These are phyloP conservation scores for Leucozona laternaria DNA, from an alignment of 2,888 invertebrate genomes.

Conservation along the genomic window DNA sequence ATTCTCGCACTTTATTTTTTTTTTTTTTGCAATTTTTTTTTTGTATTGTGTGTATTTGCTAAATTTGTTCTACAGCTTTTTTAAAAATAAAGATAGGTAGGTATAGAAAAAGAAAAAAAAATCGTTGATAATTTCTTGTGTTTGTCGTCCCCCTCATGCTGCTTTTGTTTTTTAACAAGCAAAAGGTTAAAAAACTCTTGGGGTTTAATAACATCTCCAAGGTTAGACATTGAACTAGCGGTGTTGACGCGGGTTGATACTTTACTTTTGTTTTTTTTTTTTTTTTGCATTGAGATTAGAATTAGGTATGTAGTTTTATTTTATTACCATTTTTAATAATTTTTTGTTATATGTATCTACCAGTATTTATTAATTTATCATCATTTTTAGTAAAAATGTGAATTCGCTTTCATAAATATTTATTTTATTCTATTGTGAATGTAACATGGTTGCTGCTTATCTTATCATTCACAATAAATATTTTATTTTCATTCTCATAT, in stretches of 20 bases:
- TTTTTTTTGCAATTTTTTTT: constrained; percentile 49
- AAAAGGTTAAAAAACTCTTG: constrained; percentile 83
- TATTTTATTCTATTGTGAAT: background rate
- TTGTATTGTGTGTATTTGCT: constrained; percentile 48
- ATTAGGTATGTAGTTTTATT: constrained; percentile 34
- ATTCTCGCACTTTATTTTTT: constrained; percentile 61
- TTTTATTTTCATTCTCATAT: background rate
- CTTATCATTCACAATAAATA: background rate
- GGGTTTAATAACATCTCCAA: constrained; percentile 83
- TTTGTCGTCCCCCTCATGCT: constrained; percentile 74
- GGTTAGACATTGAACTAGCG: constrained; percentile 70
- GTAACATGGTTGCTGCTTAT: background rate
- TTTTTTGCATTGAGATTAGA: constrained; percentile 16
- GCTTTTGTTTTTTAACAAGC: constrained; percentile 64
- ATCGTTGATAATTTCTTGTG: constrained; percentile 75
- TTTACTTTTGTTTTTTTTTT: constrained; percentile 2
- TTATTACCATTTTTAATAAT: background rate
- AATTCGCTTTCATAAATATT: background rate
- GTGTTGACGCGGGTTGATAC: constrained; percentile 33
- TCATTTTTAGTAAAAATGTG: background rate
- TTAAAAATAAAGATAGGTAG: constrained; percentile 75
- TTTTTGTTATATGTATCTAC: background rate
- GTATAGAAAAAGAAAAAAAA: constrained; percentile 5
- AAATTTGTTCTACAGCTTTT: constrained; percentile 78
- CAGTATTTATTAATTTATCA: background rate